Conservation (phyloP, 92 coral and sea anemone genomes). For the Phenganax subtilis region DNA sequence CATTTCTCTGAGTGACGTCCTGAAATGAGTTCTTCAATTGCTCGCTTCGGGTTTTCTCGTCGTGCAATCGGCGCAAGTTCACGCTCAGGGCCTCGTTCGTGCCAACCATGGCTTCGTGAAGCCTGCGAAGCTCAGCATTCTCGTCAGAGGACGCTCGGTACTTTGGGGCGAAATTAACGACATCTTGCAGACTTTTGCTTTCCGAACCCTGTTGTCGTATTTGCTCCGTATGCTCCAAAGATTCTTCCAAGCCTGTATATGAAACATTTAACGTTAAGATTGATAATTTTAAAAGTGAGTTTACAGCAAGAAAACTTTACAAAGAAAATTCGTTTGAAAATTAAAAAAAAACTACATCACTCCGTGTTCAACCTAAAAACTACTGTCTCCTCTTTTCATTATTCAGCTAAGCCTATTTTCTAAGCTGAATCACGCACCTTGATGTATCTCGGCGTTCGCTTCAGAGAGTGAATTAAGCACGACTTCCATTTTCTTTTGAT, state of each 20-base stretch:
- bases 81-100: constrained; percentile 34
- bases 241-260: constrained; percentile 14
- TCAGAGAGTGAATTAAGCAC: constrained; percentile 37
- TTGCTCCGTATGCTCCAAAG: constrained; percentile 29
- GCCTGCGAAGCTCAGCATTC: constrained; percentile 32
- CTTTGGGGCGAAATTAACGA: constrained; percentile 12
- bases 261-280: not conserved
- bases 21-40: constrained; percentile 21
- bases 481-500: constrained; percentile 45
- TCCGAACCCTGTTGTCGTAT: constrained; percentile 29
- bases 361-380: no score
- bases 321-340: no score
- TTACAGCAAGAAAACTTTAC: not conserved
- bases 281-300: not conserved
- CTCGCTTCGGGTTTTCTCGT: constrained; percentile 33
- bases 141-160: constrained; percentile 2
- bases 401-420: no score
- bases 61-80: constrained; percentile 28
- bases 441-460: constrained; percentile 30
- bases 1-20: constrained; percentile 11
- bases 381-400: no score
- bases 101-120: constrained; percentile 41
- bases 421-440: not conserved
- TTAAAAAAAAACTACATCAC: no score
- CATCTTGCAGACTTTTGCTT: not conserved